Evolutionary conservation across 2,888 invertebrate genomes (phyloP).

Genomic region (Dryadula phaetusa): DNA sequence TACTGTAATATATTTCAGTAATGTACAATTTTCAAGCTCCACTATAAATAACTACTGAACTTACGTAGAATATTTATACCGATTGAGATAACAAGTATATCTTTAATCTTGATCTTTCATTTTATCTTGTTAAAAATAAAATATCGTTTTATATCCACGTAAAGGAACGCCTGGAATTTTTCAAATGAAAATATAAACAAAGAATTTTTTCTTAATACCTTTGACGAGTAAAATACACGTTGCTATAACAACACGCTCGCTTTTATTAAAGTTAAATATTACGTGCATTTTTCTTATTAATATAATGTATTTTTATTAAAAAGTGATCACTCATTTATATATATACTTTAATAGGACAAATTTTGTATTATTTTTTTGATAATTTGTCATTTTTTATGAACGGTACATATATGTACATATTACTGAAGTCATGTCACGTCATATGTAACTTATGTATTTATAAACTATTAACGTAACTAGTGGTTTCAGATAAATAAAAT

Average conservation of each 20-base stretch:
- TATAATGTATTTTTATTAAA: too few relatives aligned
- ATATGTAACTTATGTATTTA: too few relatives aligned
- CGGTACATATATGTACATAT: too few relatives aligned
- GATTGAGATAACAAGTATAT: conserved; percentile 10
- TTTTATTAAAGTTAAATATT: too few relatives aligned
- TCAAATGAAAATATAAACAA: conserved; percentile 30
- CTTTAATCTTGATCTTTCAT: conserved; percentile 24
- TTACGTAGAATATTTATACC: conserved; percentile 3
- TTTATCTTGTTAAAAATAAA: conserved; percentile 18
- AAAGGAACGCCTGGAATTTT: conserved; percentile 17
- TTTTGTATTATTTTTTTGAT: too few relatives aligned
- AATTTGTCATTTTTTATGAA: too few relatives aligned
- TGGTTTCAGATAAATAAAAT: too few relatives aligned
- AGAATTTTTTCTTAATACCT: background rate
- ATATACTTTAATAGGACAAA: too few relatives aligned
- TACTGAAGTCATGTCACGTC: too few relatives aligned
- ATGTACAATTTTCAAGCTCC: background rate
- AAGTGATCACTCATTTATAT: too few relatives aligned
- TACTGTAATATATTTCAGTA: background rate
- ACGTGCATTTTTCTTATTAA: too few relatives aligned
- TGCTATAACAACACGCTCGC: background rate
- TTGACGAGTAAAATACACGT: background rate
- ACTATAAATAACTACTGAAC: background rate
- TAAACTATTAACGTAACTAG: too few relatives aligned
- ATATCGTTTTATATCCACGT: conserved; percentile 26